These are phyloP conservation scores for Apoda limacodes DNA, from an alignment of 2,888 invertebrate species.

Conservation along the genomic window DNA sequence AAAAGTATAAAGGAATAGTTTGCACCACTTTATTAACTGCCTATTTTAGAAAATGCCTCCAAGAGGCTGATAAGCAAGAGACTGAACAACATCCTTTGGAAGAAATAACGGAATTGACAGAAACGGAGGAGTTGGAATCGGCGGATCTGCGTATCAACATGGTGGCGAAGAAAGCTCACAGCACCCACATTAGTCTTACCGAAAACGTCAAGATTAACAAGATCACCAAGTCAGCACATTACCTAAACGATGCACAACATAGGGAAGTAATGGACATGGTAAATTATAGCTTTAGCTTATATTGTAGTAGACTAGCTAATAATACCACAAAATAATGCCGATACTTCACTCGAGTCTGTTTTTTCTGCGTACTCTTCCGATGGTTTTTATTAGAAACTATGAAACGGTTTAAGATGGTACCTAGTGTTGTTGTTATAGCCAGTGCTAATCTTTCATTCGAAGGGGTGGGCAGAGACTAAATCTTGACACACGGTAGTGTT, in stretches of 20 bases:
- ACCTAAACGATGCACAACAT: slow-evolving; percentile 30
- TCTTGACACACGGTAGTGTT: too few relatives aligned
- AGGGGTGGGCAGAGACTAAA: too few relatives aligned
- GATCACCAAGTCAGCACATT: slow-evolving; percentile 51
- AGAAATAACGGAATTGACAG: slow-evolving; percentile 22
- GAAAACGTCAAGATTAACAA: slow-evolving; percentile 37
- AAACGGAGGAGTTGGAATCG: slow-evolving; percentile 24
- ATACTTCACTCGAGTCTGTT: too few relatives aligned
- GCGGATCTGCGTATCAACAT: slow-evolving; percentile 31
- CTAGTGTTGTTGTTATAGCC: too few relatives aligned
- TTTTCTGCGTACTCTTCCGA: too few relatives aligned
- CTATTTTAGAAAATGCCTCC: slow-evolving; percentile 23
- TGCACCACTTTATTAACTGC: background rate
- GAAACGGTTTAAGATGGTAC: too few relatives aligned
- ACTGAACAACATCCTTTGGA: slow-evolving; percentile 18
- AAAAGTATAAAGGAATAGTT: background rate
- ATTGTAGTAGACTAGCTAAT: too few relatives aligned
- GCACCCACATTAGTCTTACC: slow-evolving; percentile 37
- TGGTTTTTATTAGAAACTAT: too few relatives aligned
- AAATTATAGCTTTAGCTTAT: slow-evolving; percentile 3
- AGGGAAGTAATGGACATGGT: slow-evolving; percentile 33
- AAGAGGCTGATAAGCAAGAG: slow-evolving; percentile 16
- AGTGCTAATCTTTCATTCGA: too few relatives aligned
- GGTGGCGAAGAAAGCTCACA: slow-evolving; percentile 47
- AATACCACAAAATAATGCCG: too few relatives aligned